Evolutionary conservation across 2,797 vertebrate genomes (phyloP), one percentile per base, ranked within the genome.

Genomic region (Sciaenops ocellatus): DNA sequence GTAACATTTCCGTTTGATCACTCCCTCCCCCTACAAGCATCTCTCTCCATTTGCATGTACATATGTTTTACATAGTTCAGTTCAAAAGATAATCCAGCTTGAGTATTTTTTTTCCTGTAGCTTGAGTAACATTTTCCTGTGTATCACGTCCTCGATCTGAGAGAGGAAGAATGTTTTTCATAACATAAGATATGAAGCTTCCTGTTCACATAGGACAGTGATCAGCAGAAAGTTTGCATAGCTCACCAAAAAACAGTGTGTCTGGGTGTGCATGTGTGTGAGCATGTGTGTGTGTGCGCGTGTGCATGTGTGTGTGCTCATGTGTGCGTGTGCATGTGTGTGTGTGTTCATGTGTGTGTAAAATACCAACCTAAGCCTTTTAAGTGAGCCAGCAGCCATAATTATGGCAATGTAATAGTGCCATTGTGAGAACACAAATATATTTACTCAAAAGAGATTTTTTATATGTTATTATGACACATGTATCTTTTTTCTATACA

Each of bases 191-290:
- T 73, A 71, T n/a, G 51, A 59, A 38, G 65, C 71, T 88, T 92
- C 88, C 91, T 89, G 63, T 78, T 67, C 64, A 57, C 63, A 80
- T 11, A 52, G 83, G 82, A 89, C 34, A 52, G 34, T 50, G 46
- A 89, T 93, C 84, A 85, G 82, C 85, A 89, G 73, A 90, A 82
- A 73, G 22, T 87, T 75, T 80, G 69, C 76, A 79, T 2, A 65
- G 52, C 72, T 81, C 76, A 69, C 10, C 52, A 71, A n/a, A 78
- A 85, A 46, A n/a, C 24, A 11, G 8, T 15, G 16, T 56, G 20
- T 62, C 56, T 60, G 20, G 63, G 26, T 18, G 18, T 46, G 17
- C 20, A 10, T 34, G 38, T 38, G 22, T 52, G 69, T 65, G 28
- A n/a, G 38, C 3, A 1, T 26, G 16, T 48, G 34, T 11, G 11